Evolutionary conservation across 2,888 invertebrate species (phyloP).

Genomic region (Hoplodrina ambigua): DNA sequence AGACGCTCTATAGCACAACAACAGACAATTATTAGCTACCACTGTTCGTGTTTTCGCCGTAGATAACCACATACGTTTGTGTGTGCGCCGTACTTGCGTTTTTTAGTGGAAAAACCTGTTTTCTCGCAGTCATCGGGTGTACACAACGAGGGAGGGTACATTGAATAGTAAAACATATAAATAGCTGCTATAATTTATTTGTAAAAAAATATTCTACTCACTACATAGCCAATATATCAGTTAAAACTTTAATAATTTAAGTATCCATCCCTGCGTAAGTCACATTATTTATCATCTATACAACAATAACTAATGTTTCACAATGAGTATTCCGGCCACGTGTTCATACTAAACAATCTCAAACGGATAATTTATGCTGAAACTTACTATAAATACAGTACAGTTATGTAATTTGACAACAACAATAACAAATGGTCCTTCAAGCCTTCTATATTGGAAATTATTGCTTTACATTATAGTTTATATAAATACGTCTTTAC

Average conservation of each 20-base stretch:
- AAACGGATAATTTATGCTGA: slow-evolving; percentile 89
- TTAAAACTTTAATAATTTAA: slow-evolving; percentile 91
- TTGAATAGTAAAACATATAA: slow-evolving; percentile 64
- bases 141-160: background rate
- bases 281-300: slow-evolving; percentile 90
- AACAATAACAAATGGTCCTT: slow-evolving; percentile 86
- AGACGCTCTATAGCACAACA: background rate
- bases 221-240: slow-evolving; percentile 92
- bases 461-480: slow-evolving; percentile 74
- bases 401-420: slow-evolving; percentile 79
- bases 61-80: too few relatives aligned
- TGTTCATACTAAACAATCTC: slow-evolving; percentile 78
- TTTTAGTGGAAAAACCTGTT: too few relatives aligned
- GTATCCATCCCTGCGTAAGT: slow-evolving; percentile 91
- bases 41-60: too few relatives aligned
- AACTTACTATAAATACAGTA: slow-evolving; percentile 82
- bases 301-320: slow-evolving; percentile 89
- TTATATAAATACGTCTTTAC: slow-evolving; percentile 69
- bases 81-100: too few relatives aligned
- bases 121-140: too few relatives aligned
- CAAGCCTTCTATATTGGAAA: slow-evolving; percentile 84
- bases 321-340: slow-evolving; percentile 89
- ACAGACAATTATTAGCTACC: too few relatives aligned
- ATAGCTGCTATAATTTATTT: slow-evolving; percentile 92
- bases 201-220: slow-evolving; percentile 93